Percentiles rank a stretch among this genome's conserved stretches.
Conservation (phyloP, 2,797 vertebrate genomes). For the Lates japonicus region DNA sequence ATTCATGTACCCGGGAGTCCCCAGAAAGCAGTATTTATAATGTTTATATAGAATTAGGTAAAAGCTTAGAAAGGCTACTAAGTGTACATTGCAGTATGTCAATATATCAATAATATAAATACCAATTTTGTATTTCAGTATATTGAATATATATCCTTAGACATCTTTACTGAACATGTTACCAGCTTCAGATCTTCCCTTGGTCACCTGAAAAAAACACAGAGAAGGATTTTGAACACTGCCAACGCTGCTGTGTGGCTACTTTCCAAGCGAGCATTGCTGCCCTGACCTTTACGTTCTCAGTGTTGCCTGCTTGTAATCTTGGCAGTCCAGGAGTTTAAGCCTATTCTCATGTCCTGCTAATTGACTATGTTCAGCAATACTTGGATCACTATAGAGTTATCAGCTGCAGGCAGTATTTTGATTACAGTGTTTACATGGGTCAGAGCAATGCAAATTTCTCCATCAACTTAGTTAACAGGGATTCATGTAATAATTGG, state of each 20-base stretch:
- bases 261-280: background rate
- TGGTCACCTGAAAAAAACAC: background rate
- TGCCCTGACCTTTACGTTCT: conserved; percentile 11
- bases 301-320: conserved; percentile 24
- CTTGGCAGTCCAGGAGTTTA: conserved; percentile 10
- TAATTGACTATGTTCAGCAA: conserved; percentile 14
- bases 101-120: background rate
- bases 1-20: background rate
- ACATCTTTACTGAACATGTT: background rate
- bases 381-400: background rate
- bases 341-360: background rate
- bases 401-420: conserved; percentile 39
- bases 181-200: background rate
- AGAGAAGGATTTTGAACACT: background rate
- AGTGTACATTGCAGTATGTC: background rate
- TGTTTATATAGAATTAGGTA: background rate
- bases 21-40: background rate
- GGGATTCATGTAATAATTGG: background rate
- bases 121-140: background rate
- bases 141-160: background rate
- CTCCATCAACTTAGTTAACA: background rate
- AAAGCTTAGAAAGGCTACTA: background rate
- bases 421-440: conserved; percentile 20
- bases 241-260: background rate
- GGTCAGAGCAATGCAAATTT: conserved; percentile 27